Conservation (phyloP, 1,140 invertebrate species). For the Phortica variegata region DNA sequence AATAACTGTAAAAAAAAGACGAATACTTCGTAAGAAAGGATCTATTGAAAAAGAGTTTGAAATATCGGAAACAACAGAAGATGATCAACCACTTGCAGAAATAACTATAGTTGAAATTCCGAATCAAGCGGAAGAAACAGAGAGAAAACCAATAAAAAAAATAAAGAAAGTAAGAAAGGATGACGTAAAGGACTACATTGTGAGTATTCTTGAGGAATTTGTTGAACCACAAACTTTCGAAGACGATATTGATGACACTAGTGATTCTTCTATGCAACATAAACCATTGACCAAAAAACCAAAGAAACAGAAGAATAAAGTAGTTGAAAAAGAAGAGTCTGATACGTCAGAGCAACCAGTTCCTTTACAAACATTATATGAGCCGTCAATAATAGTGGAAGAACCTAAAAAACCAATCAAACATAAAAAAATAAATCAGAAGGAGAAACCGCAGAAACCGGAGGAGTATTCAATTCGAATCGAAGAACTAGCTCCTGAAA, state of each 20-base stretch:
- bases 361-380: too few relatives aligned
- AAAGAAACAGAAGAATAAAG: constrained; percentile 26
- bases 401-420: constrained; percentile 41
- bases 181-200: constrained; percentile 31
- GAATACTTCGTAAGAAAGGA: constrained; percentile 27
- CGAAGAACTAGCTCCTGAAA: constrained; percentile 53
- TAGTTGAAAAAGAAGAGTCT: constrained; percentile 19
- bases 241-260: background rate
- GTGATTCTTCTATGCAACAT: background rate
- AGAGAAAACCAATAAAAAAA: constrained; percentile 21
- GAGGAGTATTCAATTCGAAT: constrained; percentile 34
- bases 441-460: constrained; percentile 32
- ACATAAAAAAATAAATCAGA: constrained; percentile 39
- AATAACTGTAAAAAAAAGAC: constrained; percentile 31
- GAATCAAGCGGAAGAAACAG: constrained; percentile 9
- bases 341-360: too few relatives aligned
- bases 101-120: constrained; percentile 26
- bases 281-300: constrained; percentile 14
- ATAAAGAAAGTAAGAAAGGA: constrained; percentile 31
- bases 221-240: constrained; percentile 19
- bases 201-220: constrained; percentile 40
- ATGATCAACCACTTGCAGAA: constrained; percentile 29
- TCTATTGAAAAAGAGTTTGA: constrained; percentile 32
- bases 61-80: constrained; percentile 26
- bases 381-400: too few relatives aligned